Conservation (phyloP, 2,113 vertebrate species). For the Otis tarda region DNA sequence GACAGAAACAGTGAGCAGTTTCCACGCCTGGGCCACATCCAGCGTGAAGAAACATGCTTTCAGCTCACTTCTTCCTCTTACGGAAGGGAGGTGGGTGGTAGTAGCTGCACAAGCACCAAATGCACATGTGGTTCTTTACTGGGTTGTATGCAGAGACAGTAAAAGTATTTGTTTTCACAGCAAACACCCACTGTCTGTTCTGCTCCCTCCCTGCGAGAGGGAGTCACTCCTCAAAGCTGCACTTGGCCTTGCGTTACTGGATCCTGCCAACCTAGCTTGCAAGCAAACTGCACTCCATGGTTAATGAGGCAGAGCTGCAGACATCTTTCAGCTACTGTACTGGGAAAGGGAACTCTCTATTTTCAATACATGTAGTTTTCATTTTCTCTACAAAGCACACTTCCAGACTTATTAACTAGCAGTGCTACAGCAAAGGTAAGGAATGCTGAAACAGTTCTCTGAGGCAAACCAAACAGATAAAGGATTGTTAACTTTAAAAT, state of each 20-base stretch:
- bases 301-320: not conserved
- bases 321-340: not conserved
- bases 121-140: not conserved
- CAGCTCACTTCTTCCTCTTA: not conserved
- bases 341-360: not conserved
- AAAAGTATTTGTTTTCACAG: not conserved
- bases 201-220: not conserved
- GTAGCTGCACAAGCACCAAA: not conserved
- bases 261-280: not conserved
- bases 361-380: not conserved
- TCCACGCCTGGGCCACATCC: not conserved
- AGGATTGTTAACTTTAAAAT: not conserved
- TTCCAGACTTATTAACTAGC: not conserved
- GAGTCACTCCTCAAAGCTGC: not conserved
- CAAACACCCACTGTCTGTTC: not conserved
- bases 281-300: not conserved
- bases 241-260: not conserved
- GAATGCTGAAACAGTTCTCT: not conserved
- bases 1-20: not conserved
- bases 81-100: not conserved
- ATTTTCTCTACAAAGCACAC: not conserved
- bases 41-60: not conserved
- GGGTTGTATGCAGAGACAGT: not conserved
- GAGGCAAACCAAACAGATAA: not conserved
- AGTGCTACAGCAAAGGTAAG: not conserved